These are phyloP conservation scores for Centrocercus urophasianus DNA, from an alignment of 2,113 vertebrate genomes.

Conservation along the genomic window DNA sequence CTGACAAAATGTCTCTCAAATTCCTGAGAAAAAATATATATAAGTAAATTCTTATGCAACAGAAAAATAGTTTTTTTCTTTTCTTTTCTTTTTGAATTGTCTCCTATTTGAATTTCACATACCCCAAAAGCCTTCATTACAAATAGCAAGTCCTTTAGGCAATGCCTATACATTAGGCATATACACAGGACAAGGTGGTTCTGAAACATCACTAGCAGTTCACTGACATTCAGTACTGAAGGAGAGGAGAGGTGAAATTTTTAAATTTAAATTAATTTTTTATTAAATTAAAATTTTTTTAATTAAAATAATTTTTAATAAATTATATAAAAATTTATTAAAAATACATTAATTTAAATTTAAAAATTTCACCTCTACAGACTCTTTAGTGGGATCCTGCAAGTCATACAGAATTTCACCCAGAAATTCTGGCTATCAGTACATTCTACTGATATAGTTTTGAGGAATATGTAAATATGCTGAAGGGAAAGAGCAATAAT, in stretches of 20 bases:
- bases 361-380: fast-evolving
- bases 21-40: neutral
- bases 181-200: neutral
- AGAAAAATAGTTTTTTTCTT: neutral
- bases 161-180: neutral
- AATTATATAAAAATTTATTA: too few species aligned
- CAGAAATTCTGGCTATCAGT: neutral
- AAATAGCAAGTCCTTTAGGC: neutral
- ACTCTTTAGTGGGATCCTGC: neutral
- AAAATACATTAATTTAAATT: too few species aligned
- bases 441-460: neutral
- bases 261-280: too few species aligned
- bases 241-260: neutral
- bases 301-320: too few species aligned
- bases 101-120: neutral
- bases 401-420: neutral
- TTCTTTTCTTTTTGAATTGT: neutral
- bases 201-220: neutral
- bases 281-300: too few species aligned
- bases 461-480: neutral
- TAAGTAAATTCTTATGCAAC: neutral
- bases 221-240: neutral
- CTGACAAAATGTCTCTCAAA: neutral
- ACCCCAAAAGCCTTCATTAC: neutral
- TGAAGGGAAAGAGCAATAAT: neutral